Base-by-base conservation (phyloP, 2,797 vertebrate genomes). In the Steatocranus sp. region DNA sequence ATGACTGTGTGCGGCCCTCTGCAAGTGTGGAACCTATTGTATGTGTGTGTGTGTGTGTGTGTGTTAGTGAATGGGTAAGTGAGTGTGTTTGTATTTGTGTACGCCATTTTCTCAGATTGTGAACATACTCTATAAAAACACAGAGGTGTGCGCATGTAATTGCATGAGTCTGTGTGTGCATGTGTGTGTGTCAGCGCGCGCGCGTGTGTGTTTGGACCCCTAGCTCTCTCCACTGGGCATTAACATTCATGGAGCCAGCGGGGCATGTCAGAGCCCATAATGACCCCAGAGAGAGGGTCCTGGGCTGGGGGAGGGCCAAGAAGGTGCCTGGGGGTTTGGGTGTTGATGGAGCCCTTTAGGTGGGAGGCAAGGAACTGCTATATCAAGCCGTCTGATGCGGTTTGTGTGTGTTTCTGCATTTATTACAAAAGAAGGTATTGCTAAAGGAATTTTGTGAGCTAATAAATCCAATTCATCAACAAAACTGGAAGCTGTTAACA, bases 211-310 rank as follows among this genome's bases (percentile, higher is more conserved):
- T 89, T 34, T 86, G 70, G 78, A 90, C 75, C 82, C 87, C 66
- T 79, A 66, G 84, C 91, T 91, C 89, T 86, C 82, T 91, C 93
- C 88, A 85, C 85, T 91, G 90, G 93, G 92, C 93, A 97, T 97
- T 96, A 96, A 95, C 94, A 96, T 96, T 96, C 95, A 96, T 96
- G 93, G 94, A 94, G 93, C 92, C 93, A 95, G 91, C 92, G 89
- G 94, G 95, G 91, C 93, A 88, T 96, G 95, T 96, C 95, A 93
- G 93, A 95, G 91, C 92, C 93, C 91, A 94, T 94, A 95, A 95
- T 92, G 91, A 92, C 89, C 92, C 91, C 84, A 89, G 90, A 93
- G 93, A 95, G 91, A 88, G 87, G 83, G 84, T 92, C 79, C 90
- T 79, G 77, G 79, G 87, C 85, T 89, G 86, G 88, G 91, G 92